Evolutionary conservation across 2,113 vertebrate genomes (phyloP).

Genomic region (Glaucidium brasilianum): DNA sequence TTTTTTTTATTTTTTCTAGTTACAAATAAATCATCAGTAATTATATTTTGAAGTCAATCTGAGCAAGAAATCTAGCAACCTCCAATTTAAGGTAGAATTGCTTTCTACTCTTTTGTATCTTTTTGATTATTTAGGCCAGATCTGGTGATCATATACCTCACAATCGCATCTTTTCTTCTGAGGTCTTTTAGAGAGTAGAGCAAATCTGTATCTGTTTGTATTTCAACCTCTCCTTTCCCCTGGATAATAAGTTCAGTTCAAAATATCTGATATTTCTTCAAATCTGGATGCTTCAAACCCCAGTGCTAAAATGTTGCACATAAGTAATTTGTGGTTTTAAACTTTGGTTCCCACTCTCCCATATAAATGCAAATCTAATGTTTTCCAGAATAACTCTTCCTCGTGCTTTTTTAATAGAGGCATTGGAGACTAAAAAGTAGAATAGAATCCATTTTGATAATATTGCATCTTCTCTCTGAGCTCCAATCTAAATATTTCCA

Average conservation of each 20-base stretch:
- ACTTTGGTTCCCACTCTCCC: neutral
- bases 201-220: neutral
- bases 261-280: constrained; percentile 7
- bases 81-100: neutral
- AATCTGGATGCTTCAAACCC: neutral
- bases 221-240: neutral
- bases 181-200: neutral
- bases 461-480: constrained; percentile 6
- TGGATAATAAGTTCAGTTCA: neutral
- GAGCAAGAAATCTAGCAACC: neutral
- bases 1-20: neutral
- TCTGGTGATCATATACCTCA: neutral
- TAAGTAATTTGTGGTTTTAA: constrained; percentile 40
- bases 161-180: neutral
- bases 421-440: constrained; percentile 1
- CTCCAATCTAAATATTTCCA: constrained; percentile 45
- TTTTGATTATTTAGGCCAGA: neutral
- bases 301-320: neutral
- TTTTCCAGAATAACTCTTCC: constrained; percentile 32
- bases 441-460: constrained; percentile 34
- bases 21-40: neutral
- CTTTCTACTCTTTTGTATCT: neutral
- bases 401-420: neutral
- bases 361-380: constrained; percentile 50
- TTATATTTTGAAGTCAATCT: neutral